phyloP scores from a whole-genome alignment of 2,797 vertebrate species.

The Sebastes steindachneri region DNA sequence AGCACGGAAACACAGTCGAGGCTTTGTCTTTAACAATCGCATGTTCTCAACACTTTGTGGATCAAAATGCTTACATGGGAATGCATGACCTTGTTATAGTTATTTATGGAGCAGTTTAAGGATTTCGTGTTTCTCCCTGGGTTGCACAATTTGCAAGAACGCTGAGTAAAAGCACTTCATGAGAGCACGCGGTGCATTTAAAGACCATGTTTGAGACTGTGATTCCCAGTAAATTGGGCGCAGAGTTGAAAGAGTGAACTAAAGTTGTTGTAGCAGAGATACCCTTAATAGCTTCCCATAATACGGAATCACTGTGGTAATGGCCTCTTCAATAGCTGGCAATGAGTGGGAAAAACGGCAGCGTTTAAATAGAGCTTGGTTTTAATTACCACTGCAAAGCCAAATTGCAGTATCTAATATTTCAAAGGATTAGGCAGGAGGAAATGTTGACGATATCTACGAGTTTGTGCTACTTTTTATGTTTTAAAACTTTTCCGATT shows the following conservation, averaged over 20 bases:
- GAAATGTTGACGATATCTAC: slow-evolving; percentile 15
- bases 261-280: slow-evolving; percentile 54
- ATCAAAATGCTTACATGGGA: slow-evolving; percentile 6
- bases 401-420: slow-evolving; percentile 38
- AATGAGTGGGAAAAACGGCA: slow-evolving; percentile 47
- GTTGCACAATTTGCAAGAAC: slow-evolving; percentile 9
- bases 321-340: slow-evolving; percentile 56
- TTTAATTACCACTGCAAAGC: slow-evolving; percentile 61
- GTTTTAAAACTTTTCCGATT: not conserved
- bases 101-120: not conserved
- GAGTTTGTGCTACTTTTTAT: slow-evolving; percentile 14
- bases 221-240: slow-evolving; percentile 27
- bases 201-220: slow-evolving; percentile 10
- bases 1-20: slow-evolving; percentile 28
- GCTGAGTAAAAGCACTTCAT: not conserved
- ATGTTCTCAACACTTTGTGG: slow-evolving; percentile 25
- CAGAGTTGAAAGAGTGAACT: slow-evolving; percentile 31
- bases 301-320: slow-evolving; percentile 65
- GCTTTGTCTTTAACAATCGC: slow-evolving; percentile 28
- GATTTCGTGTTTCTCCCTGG: not conserved
- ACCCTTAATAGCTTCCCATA: slow-evolving; percentile 54
- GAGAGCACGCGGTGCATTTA: not conserved
- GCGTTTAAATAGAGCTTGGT: slow-evolving; percentile 43
- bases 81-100: slow-evolving; percentile 17
- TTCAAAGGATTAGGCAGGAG: slow-evolving; percentile 21